Conservation (phyloP, 2,113 vertebrate species). For the Trogon melanurus region DNA sequence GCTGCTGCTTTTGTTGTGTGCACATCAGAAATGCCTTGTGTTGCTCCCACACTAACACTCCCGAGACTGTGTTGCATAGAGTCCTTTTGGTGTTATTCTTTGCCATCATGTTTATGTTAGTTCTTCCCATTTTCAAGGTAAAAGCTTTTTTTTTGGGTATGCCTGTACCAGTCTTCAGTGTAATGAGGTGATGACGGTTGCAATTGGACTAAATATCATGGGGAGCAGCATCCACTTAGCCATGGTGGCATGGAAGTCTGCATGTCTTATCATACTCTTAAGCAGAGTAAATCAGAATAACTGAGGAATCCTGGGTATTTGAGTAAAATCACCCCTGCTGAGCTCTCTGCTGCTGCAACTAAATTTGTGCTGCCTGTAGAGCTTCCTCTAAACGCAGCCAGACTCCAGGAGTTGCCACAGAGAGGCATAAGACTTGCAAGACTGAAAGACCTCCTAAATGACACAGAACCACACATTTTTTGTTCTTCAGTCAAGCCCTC, state of each 20-base stretch:
- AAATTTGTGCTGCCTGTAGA: not conserved
- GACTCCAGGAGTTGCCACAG: not conserved
- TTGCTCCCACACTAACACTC: not conserved
- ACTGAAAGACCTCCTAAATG: not conserved
- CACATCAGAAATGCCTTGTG: not conserved
- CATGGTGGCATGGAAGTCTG: not conserved
- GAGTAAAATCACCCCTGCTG: not conserved
- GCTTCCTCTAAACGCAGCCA: not conserved
- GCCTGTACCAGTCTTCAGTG: not conserved
- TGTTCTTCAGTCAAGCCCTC: not conserved
- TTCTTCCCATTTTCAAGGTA: not conserved
- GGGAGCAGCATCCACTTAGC: not conserved
- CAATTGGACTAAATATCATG: not conserved
- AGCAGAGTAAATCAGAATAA: not conserved
- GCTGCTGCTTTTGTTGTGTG: not conserved
- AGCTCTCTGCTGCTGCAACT: not conserved
- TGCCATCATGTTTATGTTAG: not conserved
- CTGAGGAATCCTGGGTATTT: not conserved
- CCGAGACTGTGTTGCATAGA: not conserved
- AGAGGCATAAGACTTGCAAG: not conserved
- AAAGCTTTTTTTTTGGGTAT: not conserved
- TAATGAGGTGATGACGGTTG: not conserved
- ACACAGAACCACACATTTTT: not conserved
- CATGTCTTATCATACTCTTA: not conserved
- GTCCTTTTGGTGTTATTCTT: not conserved